Conservation (phyloP, 2,797 vertebrate genomes). For the Psittacula derbiana region DNA sequence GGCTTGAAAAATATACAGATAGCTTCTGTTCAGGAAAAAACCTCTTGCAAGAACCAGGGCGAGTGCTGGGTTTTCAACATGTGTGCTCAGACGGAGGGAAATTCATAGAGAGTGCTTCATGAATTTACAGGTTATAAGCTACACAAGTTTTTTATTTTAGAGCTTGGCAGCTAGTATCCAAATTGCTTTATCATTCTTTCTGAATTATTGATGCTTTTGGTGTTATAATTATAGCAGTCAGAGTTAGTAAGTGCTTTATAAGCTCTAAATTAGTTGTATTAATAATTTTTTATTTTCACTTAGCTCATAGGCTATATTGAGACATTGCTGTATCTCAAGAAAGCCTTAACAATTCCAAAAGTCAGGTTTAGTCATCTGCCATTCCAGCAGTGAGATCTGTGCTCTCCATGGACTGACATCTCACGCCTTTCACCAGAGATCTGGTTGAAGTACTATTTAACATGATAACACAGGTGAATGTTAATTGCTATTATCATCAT, state of each 20-base stretch:
- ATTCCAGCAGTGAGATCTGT: background rate
- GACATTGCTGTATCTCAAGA: background rate
- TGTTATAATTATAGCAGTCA: background rate
- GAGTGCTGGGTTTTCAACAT: background rate
- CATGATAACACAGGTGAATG: background rate
- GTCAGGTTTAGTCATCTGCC: background rate
- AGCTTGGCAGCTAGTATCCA: background rate
- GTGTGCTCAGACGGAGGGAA: background rate
- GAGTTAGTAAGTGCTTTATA: background rate
- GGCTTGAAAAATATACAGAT: background rate
- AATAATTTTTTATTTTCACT: background rate
- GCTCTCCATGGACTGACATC: background rate
- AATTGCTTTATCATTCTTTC: background rate
- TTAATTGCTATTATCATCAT: background rate
- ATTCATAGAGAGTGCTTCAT: background rate
- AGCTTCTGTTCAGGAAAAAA: background rate
- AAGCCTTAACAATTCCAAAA: background rate
- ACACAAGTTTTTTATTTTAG: background rate
- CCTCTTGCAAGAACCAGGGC: background rate
- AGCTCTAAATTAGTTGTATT: background rate
- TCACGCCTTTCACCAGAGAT: background rate
- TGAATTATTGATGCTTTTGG: slow-evolving; percentile 20
- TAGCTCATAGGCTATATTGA: background rate
- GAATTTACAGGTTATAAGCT: background rate
- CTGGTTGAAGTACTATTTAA: background rate